Percentiles rank a stretch among this genome's conserved stretches.
These are phyloP conservation scores for Zhuqinia jingwanae DNA, from an alignment of 2,888 invertebrate genomes.

Conservation along the genomic window DNA sequence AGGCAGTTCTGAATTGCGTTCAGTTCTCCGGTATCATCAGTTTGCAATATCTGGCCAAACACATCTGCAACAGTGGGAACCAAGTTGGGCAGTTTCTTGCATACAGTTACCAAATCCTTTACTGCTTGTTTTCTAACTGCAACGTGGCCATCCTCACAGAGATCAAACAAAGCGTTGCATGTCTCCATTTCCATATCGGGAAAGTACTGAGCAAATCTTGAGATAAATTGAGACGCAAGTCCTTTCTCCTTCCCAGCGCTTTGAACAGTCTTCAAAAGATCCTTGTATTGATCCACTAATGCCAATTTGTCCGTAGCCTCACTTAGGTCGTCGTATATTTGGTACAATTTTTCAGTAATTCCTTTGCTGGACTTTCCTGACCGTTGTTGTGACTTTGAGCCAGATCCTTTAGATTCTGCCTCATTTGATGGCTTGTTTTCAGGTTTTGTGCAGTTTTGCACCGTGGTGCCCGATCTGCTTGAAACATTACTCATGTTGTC, in stretches of 20 bases:
- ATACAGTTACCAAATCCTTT: slow-evolving; percentile 88
- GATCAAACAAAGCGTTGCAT: slow-evolving; percentile 94
- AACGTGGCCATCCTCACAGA: slow-evolving; percentile 97
- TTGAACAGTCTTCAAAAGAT: slow-evolving; percentile 93
- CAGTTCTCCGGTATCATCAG: slow-evolving; percentile 92
- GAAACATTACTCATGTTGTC: too few relatives aligned
- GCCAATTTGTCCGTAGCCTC: slow-evolving; percentile 94
- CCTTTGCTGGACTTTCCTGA: background rate
- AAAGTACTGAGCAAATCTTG: slow-evolving; percentile 96
- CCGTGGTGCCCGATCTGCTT: too few relatives aligned
- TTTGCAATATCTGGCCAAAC: slow-evolving; percentile 92
- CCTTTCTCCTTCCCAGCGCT: slow-evolving; percentile 94
- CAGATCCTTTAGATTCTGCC: background rate
- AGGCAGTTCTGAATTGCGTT: slow-evolving; percentile 92
- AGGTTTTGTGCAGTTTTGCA: too few relatives aligned
- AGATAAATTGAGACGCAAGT: slow-evolving; percentile 96
- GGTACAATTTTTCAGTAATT: slow-evolving; percentile 85
- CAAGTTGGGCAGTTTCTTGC: slow-evolving; percentile 91
- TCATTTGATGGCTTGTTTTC: background rate
- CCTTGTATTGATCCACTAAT: slow-evolving; percentile 93
- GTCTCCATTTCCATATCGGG: slow-evolving; percentile 92
- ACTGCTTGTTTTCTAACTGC: slow-evolving; percentile 93
- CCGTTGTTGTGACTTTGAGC: background rate
- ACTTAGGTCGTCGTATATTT: slow-evolving; percentile 93
- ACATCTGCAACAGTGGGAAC: slow-evolving; percentile 95